These are phyloP conservation scores for Channallabes apus DNA, from an alignment of 2,797 vertebrate genomes.

Conservation along the genomic window DNA sequence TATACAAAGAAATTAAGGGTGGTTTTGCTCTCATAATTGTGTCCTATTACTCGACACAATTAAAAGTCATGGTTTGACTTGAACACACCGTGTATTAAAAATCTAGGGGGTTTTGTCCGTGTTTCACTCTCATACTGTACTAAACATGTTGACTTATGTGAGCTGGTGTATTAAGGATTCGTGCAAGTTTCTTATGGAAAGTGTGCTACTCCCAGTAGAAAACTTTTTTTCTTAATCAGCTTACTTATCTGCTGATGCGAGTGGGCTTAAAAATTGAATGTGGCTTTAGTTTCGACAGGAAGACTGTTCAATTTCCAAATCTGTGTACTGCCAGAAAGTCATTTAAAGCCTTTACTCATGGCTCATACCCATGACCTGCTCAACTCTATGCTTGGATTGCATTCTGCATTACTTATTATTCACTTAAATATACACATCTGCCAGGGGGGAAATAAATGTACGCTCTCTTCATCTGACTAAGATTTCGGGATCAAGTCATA, in stretches of 20 bases:
- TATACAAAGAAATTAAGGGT: too few species aligned
- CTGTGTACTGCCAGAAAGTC: background rate
- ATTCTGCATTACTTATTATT: background rate
- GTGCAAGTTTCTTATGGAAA: background rate
- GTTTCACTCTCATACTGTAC: too few species aligned
- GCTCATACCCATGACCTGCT: background rate
- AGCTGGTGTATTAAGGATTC: background rate
- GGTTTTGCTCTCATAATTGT: too few species aligned
- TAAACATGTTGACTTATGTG: background rate
- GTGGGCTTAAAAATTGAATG: background rate
- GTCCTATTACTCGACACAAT: too few species aligned
- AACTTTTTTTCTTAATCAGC: background rate
- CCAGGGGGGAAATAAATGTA: background rate
- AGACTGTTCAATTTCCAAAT: background rate
- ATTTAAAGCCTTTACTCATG: background rate
- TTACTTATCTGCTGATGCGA: background rate
- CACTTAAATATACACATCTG: background rate
- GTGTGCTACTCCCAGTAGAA: background rate
- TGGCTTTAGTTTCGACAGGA: background rate
- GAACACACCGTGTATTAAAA: too few species aligned
- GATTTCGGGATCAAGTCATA: background rate
- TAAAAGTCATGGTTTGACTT: too few species aligned
- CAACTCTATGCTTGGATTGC: background rate
- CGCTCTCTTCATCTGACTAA: background rate
- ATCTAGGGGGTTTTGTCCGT: too few species aligned